Base-by-base conservation (phyloP, 2,888 invertebrate species). In the Bellardia bayeri region DNA sequence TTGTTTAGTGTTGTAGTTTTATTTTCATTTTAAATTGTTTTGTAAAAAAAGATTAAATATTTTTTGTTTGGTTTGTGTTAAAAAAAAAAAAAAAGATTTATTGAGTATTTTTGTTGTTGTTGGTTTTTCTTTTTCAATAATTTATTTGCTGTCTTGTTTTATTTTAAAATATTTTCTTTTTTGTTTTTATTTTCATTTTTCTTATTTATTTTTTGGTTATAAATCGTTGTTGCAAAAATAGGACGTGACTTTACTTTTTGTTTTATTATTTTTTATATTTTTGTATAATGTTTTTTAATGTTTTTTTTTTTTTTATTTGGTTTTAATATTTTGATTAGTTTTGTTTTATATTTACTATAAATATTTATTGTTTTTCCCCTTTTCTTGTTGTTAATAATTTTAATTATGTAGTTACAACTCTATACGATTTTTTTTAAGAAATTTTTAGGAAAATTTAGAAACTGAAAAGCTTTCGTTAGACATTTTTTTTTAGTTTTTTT, bases 211-310 rank as follows among this genome's bases (percentile, higher is more conserved):
- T 84, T 88, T 89, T 82, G 90, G 89, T 92, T 91, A 91, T 92
- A 92, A 92, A 92, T 92, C 92, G 92, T 93, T 93, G 93, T 93
- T 93, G 93, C 93, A 93, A 93, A 93, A 93, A 93, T 93, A 93
- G 93, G 93, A 93, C 93, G 93, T 93, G 93, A 93, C 92, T 91
- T 90, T 90, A 90, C 90, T 90, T 82, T 88, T 88, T 88, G 88
- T 88, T 82, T 71, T 68, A 58, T 64, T 85, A 89, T 91, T 90
- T 90, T 81, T 86, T 89, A 85, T 89, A 54, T 89, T 89, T 91
- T 90, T 91, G 89, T 89, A 89, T 86, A 85, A 78, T 89, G 87
- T 66, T 49, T 69, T 78, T 13, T 64, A 23, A 23, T 23, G 82
- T 68, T 86, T 64, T 82, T 66, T 49, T 71, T 69, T 84, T 61